Base-by-base conservation (phyloP, 2,113 vertebrate species). In the Spilogale gracilis region DNA sequence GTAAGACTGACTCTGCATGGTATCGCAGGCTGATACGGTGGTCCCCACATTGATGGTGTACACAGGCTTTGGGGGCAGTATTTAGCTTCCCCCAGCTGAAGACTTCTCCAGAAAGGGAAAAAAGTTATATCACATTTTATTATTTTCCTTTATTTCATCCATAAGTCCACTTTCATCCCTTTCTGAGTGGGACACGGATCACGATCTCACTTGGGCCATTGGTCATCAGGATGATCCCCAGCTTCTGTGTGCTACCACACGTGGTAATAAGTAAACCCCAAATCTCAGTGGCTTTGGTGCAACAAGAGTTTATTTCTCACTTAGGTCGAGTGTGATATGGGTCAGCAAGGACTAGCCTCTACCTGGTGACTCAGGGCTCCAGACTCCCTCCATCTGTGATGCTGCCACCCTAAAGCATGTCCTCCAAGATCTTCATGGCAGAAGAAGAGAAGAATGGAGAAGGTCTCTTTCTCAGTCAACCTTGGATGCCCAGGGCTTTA, bases 401-500 rank as follows among this genome's bases (percentile, higher is more conserved):
- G 7, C 16, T 23, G 8, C 8, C 45, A 4, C 78, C 50, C 32
- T 81, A 21, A 67, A 0, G 0, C 27, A 21, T 4, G 14, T 74
- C 63, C 17, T 83, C 18, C n/a, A 27, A 89, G 60, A 67, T 45
- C 58, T 81, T 12, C 23, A 18, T 2, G 10, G 56, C 23, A 50
- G 30, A 69, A 30, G 14, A 79, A 63, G 60, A 65, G 27, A 88
- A 27, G 11, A 20, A 67, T 27, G 60, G 89, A 81, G 16, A 2
- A 43, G 67, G 50, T 17, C 45, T 74, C 56, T 90, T 95, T 5
- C 50, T 61, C 48, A 48, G 48, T 83, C 91, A 76, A 20, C 43
- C 71, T 91, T 89, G 90, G 61, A 48, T 71, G 63, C 12, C 38
- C 67, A 30, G 27, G 89, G 16, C 43, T 96, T 93, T 84, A 52